A percentile compares a stretch with the other conserved stretches of the same genome.
phyloP scores from a whole-genome alignment of 2,888 invertebrate genomes.

The Apocheima hispidaria region DNA sequence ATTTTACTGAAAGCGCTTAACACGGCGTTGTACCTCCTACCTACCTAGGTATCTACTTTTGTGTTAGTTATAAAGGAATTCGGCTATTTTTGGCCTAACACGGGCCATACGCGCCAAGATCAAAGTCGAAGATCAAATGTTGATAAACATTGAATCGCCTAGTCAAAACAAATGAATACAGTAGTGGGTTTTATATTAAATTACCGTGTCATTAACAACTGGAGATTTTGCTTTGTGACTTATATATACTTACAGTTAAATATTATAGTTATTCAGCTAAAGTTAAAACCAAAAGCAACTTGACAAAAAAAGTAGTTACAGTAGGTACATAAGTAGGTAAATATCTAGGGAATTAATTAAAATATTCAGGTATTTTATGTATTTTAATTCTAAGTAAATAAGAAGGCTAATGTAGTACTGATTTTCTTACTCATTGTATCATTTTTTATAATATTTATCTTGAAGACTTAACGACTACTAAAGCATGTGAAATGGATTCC shows the following conservation, averaged over 20 bases:
- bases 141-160: slow-evolving; percentile 8
- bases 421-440: slow-evolving; percentile 29
- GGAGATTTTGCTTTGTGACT: not conserved
- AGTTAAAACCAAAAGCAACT: not conserved
- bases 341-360: not conserved
- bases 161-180: slow-evolving; percentile 19
- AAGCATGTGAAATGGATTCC: slow-evolving; percentile 52
- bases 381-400: not conserved
- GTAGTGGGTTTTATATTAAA: not conserved
- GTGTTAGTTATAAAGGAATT: slow-evolving; percentile 1
- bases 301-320: not conserved
- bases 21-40: not conserved
- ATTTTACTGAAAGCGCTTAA: not conserved
- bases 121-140: slow-evolving; percentile 28
- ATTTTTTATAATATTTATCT: slow-evolving; percentile 14
- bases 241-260: not conserved
- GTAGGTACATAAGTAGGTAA: not conserved
- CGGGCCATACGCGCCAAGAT: slow-evolving; percentile 1
- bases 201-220: not conserved
- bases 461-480: slow-evolving; percentile 33
- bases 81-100: slow-evolving; percentile 7
- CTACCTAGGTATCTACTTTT: too few species aligned
- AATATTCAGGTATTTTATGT: not conserved
- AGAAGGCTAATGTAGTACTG: not conserved
- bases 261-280: not conserved